Evolutionary conservation across 1,140 invertebrate genomes (phyloP).

Genomic region (Cyphomyrmex costatus): DNA sequence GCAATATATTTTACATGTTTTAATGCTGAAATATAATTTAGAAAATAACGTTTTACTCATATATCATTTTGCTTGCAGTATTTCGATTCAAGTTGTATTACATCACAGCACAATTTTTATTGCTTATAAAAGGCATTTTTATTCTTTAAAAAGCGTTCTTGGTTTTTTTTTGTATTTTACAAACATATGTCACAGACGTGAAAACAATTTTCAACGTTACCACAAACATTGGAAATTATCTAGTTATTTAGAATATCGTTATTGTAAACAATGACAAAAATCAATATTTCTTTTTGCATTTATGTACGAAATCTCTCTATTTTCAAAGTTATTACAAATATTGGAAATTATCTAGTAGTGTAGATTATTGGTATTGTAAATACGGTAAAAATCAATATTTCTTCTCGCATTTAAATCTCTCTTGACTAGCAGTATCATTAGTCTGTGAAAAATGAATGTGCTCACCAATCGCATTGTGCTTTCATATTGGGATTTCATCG

Average conservation of each 20-base stretch:
- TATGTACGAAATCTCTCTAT: background rate
- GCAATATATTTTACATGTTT: slow-evolving; percentile 17
- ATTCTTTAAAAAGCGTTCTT: background rate
- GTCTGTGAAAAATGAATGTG: slow-evolving; percentile 32
- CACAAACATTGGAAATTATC: background rate
- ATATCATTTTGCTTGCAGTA: slow-evolving; percentile 12
- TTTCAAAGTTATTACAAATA: slow-evolving; percentile 24
- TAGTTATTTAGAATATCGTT: slow-evolving; percentile 4
- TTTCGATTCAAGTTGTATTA: background rate
- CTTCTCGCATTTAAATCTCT: background rate
- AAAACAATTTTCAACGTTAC: slow-evolving; percentile 26
- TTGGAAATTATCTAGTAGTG: slow-evolving; percentile 12
- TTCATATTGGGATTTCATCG: background rate
- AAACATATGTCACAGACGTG: background rate
- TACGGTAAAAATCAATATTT: slow-evolving; percentile 1
- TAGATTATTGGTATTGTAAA: background rate
- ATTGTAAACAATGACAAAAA: background rate
- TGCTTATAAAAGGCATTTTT: background rate
- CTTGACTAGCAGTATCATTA: slow-evolving; percentile 3
- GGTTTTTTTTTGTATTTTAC: background rate
- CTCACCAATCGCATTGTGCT: slow-evolving; percentile 12
- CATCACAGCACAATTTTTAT: background rate
- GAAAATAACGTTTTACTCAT: background rate
- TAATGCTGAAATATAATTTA: background rate
- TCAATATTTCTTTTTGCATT: slow-evolving; percentile 11